These are phyloP conservation scores for Physella acuta DNA, from an alignment of 1,140 invertebrate species.

Conservation along the genomic window DNA sequence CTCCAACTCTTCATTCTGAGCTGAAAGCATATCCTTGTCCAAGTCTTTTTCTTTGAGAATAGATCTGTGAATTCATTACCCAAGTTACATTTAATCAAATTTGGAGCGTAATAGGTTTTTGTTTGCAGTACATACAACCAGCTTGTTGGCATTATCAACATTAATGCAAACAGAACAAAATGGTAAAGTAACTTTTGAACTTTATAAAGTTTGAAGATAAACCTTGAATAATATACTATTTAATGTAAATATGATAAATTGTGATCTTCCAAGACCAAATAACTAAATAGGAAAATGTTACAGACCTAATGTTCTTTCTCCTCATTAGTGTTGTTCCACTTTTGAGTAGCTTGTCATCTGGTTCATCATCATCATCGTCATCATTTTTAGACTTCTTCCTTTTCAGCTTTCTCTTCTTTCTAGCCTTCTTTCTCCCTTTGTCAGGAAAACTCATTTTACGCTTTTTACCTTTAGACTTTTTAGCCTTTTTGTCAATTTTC, in stretches of 20 bases:
- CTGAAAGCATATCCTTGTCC: conserved; percentile 86
- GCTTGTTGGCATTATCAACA: too few species aligned
- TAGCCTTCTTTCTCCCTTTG: conserved; percentile 8
- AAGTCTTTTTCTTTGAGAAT: conserved; percentile 90
- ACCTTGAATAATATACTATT: background rate
- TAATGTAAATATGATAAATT: too few species aligned
- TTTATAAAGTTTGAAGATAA: conserved; percentile 7
- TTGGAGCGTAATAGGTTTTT: too few species aligned
- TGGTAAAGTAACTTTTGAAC: background rate
- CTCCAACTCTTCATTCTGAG: conserved; percentile 89
- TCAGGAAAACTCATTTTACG: conserved; percentile 28
- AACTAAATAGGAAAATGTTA: background rate
- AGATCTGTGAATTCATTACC: too few species aligned
- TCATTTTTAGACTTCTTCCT: conserved; percentile 20
- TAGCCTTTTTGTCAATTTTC: conserved; percentile 13
- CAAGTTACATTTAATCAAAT: too few species aligned
- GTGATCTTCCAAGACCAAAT: background rate
- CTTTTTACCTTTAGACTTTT: conserved; percentile 32
- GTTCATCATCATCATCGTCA: conserved; percentile 25
- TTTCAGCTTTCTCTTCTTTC: conserved; percentile 19
- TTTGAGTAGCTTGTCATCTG: conserved; percentile 24
- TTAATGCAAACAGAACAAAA: too few species aligned
- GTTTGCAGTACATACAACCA: too few species aligned
- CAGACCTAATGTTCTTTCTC: conserved; percentile 49
- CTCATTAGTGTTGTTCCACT: conserved; percentile 28